phyloP scores from a whole-genome alignment of 2,888 invertebrate species.

The Oligia latruncula region DNA sequence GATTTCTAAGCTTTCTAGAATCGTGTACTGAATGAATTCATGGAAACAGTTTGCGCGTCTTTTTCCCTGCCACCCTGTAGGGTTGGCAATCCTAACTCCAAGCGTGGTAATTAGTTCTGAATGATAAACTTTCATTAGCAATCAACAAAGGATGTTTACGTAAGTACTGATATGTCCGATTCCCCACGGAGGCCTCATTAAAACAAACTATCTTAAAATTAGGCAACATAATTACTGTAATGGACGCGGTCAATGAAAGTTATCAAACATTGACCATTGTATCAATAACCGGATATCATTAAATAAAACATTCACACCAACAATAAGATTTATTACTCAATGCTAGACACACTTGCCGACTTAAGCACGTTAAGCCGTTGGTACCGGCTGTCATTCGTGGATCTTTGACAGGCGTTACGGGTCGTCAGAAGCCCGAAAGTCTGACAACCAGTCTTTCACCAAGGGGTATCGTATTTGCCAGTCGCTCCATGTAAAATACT shows the following conservation, averaged over 20 bases:
- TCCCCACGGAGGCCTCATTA: background rate
- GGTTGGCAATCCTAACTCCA: background rate
- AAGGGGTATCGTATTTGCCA: background rate
- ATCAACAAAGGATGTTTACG: background rate
- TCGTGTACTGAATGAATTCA: too few species aligned
- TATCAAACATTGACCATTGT: constrained; percentile 23
- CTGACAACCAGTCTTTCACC: background rate
- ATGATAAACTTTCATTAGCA: background rate
- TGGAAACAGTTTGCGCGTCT: too few species aligned
- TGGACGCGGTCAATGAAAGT: background rate
- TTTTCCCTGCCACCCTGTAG: too few species aligned
- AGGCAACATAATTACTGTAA: background rate
- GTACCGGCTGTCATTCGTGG: background rate
- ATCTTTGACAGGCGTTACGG: background rate
- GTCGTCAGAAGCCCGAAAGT: background rate
- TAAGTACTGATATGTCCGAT: background rate
- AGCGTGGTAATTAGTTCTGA: background rate
- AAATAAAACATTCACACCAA: background rate
- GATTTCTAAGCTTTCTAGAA: too few species aligned
- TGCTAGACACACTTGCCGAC: background rate
- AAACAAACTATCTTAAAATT: background rate
- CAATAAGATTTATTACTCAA: background rate
- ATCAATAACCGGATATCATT: background rate
- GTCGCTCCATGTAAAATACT: background rate
- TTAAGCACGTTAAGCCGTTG: background rate